Base-by-base conservation (phyloP, 2,888 invertebrate genomes). In the Metellina segmentata region DNA sequence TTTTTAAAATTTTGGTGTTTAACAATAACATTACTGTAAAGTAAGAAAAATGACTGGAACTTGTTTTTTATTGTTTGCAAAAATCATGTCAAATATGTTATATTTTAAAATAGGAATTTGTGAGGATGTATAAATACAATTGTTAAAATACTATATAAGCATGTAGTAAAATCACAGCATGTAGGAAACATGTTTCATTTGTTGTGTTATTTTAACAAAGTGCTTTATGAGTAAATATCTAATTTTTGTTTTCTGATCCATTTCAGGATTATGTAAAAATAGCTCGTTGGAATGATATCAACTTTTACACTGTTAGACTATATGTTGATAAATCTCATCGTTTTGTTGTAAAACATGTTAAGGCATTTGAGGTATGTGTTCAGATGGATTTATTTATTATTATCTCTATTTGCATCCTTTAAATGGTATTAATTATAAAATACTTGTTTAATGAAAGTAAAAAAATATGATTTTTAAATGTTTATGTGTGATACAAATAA, bases 281-380 rank as follows among this genome's bases (percentile, higher is more conserved):
- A 87, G 97, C 97, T 83, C 96, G 98, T 71, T 99, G 99, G 97
- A 98, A 97, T 94, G 99, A 99, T 94, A 96, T 98, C 16, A 99
- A 97, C 94, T 98, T 98, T 94, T 99, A 98, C 97, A 97, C 98
- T 61, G 97, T 99, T 87, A 98, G 97, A 94, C 97, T 97, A 93
- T 97, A 98, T 0, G 97, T 98, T 0, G 97, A 97, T 72, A 98
- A 98, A 94, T 97, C 98, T 0, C 98, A 99, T 94, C 97, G 97
- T 9, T 86, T 70, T 69, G 71, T 91, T 72, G 72, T 87, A 1
- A 91, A 88, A 19, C 87, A 97, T 94, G 96, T 98, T 53, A 97
- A 97, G 94, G 97, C 98, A 94, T 99, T 97, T 95, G 97, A 97
- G 95, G 93, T 90, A 81, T 11, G 34, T 79, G 9, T 61, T 16